phyloP scores from a whole-genome alignment of 2,797 vertebrate genomes.

The Acanthis flammea region DNA sequence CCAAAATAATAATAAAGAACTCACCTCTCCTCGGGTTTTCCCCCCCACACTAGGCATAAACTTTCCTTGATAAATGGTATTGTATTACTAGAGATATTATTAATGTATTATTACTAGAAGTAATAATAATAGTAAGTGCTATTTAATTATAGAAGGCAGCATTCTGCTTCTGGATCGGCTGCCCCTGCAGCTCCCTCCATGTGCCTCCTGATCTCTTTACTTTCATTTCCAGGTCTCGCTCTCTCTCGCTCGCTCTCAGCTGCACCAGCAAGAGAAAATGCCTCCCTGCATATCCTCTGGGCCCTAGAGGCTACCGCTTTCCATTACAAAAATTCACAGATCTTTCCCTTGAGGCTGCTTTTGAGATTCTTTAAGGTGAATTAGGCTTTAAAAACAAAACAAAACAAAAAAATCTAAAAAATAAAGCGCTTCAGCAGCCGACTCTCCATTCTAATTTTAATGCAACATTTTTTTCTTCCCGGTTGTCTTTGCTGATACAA shows the following conservation, averaged over 20 bases:
- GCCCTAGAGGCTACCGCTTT: constrained; percentile 65
- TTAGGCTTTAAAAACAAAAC: not conserved
- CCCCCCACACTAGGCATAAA: constrained; percentile 70
- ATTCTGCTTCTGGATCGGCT: constrained; percentile 76
- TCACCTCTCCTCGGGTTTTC: constrained; percentile 74
- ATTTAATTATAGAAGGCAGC: constrained; percentile 80
- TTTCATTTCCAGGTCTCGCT: constrained; percentile 79
- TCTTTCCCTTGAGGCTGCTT: not conserved
- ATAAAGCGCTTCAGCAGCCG: not conserved
- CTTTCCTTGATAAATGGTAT: constrained; percentile 78
- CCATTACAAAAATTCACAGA: not conserved
- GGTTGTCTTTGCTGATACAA: not conserved
- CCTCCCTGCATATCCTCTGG: constrained; percentile 66
- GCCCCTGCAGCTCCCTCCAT: constrained; percentile 75
- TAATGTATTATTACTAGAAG: constrained; percentile 79
- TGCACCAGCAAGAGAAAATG: constrained; percentile 69
- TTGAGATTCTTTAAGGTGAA: constrained; percentile 35
- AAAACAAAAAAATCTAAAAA: not conserved
- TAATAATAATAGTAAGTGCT: constrained; percentile 81
- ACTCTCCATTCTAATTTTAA: not conserved
- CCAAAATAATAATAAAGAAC: constrained; percentile 62
- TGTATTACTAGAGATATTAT: constrained; percentile 81
- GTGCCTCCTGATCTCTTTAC: constrained; percentile 76
- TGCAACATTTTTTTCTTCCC: not conserved
- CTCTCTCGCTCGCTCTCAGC: constrained; percentile 63